phyloP scores from a whole-genome alignment of 2,113 vertebrate genomes.

The Pantherophis guttatus region DNA sequence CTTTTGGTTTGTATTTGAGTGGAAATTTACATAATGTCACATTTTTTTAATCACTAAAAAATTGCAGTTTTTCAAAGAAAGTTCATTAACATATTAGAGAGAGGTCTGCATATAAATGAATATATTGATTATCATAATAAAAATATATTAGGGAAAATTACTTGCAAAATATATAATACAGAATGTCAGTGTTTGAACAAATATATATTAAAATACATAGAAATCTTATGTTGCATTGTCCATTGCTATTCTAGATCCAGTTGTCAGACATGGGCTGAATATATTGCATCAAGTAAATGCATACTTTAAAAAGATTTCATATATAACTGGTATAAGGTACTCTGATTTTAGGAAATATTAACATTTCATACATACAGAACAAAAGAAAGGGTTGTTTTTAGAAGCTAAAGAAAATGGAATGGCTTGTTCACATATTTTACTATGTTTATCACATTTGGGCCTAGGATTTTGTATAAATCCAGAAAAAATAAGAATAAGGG shows the following conservation, averaged over 20 bases:
- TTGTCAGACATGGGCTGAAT: not conserved
- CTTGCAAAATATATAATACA: not conserved
- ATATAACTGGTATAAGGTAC: not conserved
- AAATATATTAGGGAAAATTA: not conserved
- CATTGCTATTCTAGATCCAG: not conserved
- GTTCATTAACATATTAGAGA: not conserved
- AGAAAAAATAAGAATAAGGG: not conserved
- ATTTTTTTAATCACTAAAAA: not conserved
- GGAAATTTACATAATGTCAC: not conserved
- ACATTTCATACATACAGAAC: not conserved
- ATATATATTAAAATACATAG: not conserved
- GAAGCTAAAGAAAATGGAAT: not conserved
- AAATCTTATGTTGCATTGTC: not conserved
- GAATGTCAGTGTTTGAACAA: not conserved
- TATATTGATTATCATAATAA: not conserved
- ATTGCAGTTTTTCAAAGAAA: not conserved
- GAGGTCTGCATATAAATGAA: not conserved
- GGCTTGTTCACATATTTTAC: not conserved
- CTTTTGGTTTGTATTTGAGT: not conserved
- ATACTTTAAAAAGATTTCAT: not conserved
- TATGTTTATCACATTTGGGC: not conserved
- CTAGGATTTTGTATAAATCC: not conserved
- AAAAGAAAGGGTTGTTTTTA: not conserved
- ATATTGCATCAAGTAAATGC: not conserved
- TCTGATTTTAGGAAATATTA: not conserved